Conservation (phyloP, 2,888 invertebrate genomes). For the Gibbula magus region DNA sequence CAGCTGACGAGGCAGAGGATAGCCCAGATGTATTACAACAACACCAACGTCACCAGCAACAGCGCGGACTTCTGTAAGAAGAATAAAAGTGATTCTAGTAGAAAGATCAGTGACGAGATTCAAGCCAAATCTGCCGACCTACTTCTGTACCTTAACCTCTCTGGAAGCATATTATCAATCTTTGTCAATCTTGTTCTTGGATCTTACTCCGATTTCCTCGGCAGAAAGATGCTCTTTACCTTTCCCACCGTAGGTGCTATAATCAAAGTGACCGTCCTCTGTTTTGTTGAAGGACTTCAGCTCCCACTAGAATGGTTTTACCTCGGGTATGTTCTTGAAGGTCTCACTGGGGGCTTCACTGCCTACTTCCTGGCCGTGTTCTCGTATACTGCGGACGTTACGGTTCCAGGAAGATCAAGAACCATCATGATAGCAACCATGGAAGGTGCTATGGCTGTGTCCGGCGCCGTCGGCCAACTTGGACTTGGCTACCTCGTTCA, state of each 20-base stretch:
- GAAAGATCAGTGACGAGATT: background rate
- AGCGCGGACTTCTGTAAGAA: background rate
- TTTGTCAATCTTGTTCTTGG: constrained; percentile 25
- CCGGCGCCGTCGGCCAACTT: constrained; percentile 14
- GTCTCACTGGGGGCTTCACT: constrained; percentile 19
- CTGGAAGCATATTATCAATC: constrained; percentile 7
- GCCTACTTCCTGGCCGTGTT: constrained; percentile 12
- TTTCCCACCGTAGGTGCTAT: constrained; percentile 10
- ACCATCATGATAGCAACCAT: constrained; percentile 21
- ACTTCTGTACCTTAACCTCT: background rate
- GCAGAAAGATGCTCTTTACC: constrained; percentile 20
- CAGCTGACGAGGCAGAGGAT: background rate
- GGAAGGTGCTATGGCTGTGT: background rate
- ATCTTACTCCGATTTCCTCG: constrained; percentile 27
- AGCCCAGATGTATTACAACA: background rate
- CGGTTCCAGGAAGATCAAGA: constrained; percentile 5
- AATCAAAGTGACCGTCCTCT: background rate
- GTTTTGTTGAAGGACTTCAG: constrained; percentile 10
- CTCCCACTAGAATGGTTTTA: constrained; percentile 13
- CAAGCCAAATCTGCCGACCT: background rate
- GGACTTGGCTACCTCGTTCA: constrained; percentile 22
- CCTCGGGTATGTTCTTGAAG: constrained; percentile 25
- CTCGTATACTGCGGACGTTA: constrained; percentile 26
- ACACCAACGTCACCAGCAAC: background rate
- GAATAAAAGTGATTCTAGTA: background rate